These are phyloP conservation scores for Panzeria rudis DNA, from an alignment of 2,888 invertebrate genomes.

Conservation along the genomic window DNA sequence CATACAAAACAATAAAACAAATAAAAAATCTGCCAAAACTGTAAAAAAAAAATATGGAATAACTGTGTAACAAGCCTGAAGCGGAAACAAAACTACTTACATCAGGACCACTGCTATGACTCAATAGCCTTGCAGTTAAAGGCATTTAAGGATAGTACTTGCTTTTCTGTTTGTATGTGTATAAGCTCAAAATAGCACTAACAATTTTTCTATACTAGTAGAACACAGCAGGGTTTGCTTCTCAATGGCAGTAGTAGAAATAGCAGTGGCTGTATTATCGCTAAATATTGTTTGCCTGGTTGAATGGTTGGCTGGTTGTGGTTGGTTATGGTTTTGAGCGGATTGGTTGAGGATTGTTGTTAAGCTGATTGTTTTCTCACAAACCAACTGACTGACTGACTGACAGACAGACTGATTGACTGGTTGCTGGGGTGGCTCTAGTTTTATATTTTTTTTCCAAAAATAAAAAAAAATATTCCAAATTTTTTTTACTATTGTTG, in stretches of 20 bases:
- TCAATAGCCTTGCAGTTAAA: conserved; percentile 66
- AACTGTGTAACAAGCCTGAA: conserved; percentile 57
- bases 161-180: conserved; percentile 9
- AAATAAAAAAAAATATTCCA: conserved; percentile 22
- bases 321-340: conserved; percentile 29
- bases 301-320: conserved; percentile 28
- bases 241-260: too few species aligned
- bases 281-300: conserved; percentile 3
- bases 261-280: too few species aligned
- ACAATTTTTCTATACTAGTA: conserved; percentile 2
- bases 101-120: conserved; percentile 59
- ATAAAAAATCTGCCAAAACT: conserved; percentile 19
- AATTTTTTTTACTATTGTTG: conserved; percentile 14
- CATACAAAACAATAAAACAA: conserved; percentile 21
- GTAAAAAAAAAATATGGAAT: conserved; percentile 15
- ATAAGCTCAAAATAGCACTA: conserved; percentile 1
- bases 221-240: not conserved
- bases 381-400: conserved; percentile 7
- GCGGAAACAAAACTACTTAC: conserved; percentile 71
- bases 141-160: conserved; percentile 70
- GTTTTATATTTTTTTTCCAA: not conserved
- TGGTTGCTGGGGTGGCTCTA: conserved; percentile 17
- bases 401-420: conserved; percentile 11
- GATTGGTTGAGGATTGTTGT: conserved; percentile 31
- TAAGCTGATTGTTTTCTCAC: conserved; percentile 12